Conservation (phyloP, 2,113 vertebrate species). For the Pungitius pungitius region DNA sequence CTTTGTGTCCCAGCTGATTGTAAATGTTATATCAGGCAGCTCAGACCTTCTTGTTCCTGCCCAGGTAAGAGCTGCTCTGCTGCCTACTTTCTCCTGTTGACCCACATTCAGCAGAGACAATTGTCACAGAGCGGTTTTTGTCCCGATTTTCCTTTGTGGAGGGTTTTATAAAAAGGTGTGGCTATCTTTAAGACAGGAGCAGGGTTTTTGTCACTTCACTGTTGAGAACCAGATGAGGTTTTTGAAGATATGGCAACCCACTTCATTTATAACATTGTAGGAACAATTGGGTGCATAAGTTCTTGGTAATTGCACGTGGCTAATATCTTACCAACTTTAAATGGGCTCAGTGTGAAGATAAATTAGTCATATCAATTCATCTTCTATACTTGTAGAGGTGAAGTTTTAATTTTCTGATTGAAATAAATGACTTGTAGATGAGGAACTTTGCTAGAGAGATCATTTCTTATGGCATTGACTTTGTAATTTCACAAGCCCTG, state of each 20-base stretch:
- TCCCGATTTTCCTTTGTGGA: background rate
- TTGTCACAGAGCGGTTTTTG: slow-evolving; percentile 18
- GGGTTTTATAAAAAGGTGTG: slow-evolving; percentile 40
- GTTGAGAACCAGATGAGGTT: slow-evolving; percentile 14
- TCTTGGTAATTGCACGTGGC: slow-evolving; percentile 15
- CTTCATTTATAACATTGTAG: slow-evolving; percentile 15
- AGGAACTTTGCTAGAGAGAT: slow-evolving; percentile 45
- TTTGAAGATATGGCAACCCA: slow-evolving; percentile 28
- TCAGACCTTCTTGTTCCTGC: slow-evolving; percentile 29
- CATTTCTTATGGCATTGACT: slow-evolving; percentile 48
- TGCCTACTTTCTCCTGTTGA: slow-evolving; percentile 27
- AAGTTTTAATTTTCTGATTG: slow-evolving; percentile 49
- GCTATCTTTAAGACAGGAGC: slow-evolving; percentile 24
- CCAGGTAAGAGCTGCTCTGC: slow-evolving; percentile 21
- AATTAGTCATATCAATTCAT: slow-evolving; percentile 26
- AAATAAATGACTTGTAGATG: slow-evolving; percentile 37
- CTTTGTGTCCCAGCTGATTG: slow-evolving; percentile 30
- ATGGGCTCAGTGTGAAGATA: slow-evolving; percentile 5
- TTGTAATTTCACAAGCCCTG: slow-evolving; percentile 52
- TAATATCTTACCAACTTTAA: background rate
- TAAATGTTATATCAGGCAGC: slow-evolving; percentile 46
- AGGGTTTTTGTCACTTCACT: slow-evolving; percentile 32
- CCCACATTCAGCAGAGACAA: slow-evolving; percentile 3
- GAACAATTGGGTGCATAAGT: slow-evolving; percentile 16
- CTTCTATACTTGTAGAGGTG: slow-evolving; percentile 12